Percentiles rank a stretch among this genome's conserved stretches.
phyloP scores from a whole-genome alignment of 1,140 invertebrate species.

The Daktulosphaira vitifoliae region DNA sequence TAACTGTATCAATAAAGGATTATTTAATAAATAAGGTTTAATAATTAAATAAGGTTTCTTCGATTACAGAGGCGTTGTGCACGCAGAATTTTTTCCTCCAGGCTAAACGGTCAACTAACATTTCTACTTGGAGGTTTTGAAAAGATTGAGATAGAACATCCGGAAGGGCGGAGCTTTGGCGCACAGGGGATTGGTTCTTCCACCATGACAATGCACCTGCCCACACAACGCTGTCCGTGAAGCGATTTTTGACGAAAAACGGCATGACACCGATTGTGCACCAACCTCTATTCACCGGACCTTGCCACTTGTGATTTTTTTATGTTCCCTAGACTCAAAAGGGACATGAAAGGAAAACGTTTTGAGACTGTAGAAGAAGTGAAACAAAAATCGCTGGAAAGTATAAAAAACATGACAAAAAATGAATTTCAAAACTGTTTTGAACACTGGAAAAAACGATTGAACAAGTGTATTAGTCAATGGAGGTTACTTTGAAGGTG shows the following conservation, averaged over 20 bases:
- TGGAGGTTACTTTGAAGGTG: too few relatives aligned
- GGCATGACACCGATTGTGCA: neutral
- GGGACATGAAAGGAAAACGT: neutral
- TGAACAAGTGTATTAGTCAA: neutral
- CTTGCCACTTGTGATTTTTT: neutral
- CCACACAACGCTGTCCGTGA: constrained; percentile 1
- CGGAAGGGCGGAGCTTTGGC: neutral
- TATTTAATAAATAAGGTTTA: too few relatives aligned
- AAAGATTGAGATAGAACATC: neutral
- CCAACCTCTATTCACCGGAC: neutral
- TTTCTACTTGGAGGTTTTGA: neutral
- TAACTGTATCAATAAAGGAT: too few relatives aligned
- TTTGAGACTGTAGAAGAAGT: neutral
- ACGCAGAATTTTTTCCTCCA: neutral
- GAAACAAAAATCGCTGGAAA: neutral
- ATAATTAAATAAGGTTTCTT: too few relatives aligned
- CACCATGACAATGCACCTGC: constrained; percentile 2
- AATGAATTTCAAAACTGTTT: neutral
- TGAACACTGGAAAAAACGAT: neutral
- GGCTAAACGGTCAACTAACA: neutral
- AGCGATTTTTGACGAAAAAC: constrained; percentile 1
- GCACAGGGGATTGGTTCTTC: neutral
- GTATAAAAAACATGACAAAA: neutral
- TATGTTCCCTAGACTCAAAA: neutral
- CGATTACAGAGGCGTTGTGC: neutral